Evolutionary conservation across 2,888 invertebrate species (phyloP).

Genomic region (Toxonevra muliebris): DNA sequence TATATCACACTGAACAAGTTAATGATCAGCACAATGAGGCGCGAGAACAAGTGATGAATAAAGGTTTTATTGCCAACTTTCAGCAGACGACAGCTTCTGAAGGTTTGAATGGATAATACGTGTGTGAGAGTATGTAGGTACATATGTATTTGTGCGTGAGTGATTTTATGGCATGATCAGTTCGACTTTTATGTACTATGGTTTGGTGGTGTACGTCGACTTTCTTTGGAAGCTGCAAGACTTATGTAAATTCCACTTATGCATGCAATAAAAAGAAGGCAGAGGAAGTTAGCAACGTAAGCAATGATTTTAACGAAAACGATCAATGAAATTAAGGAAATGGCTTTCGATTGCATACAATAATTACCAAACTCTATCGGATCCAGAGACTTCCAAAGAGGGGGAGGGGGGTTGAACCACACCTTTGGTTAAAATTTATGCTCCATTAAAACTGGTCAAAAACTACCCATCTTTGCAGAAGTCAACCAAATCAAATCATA

Average conservation of each 20-base stretch:
- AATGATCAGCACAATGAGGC: conserved; percentile 11
- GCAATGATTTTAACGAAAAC: conserved; percentile 1
- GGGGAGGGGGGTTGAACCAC: too few relatives aligned
- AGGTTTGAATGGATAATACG: neutral
- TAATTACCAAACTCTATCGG: too few relatives aligned
- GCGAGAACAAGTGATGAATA: neutral
- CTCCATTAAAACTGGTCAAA: too few relatives aligned
- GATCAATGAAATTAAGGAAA: conserved; percentile 28
- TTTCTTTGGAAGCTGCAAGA: conserved; percentile 30
- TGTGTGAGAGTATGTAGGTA: too few relatives aligned
- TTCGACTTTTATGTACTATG: neutral
- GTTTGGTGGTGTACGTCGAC: conserved; percentile 15
- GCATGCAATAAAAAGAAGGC: conserved; percentile 35
- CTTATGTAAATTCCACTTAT: conserved; percentile 28
- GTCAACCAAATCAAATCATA: too few relatives aligned
- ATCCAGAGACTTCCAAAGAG: too few relatives aligned
- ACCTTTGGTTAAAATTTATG: too few relatives aligned
- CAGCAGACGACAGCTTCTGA: conserved; percentile 17
- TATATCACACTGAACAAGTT: conserved; percentile 16
- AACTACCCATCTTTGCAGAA: too few relatives aligned
- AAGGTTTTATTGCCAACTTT: conserved; percentile 15
- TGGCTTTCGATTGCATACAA: conserved; percentile 40
- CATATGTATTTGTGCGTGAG: too few relatives aligned
- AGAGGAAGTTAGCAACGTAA: conserved; percentile 1
- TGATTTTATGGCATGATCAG: too few relatives aligned